Evolutionary conservation across 2,797 vertebrate genomes (phyloP).

Genomic region (Buceros bicornis): DNA sequence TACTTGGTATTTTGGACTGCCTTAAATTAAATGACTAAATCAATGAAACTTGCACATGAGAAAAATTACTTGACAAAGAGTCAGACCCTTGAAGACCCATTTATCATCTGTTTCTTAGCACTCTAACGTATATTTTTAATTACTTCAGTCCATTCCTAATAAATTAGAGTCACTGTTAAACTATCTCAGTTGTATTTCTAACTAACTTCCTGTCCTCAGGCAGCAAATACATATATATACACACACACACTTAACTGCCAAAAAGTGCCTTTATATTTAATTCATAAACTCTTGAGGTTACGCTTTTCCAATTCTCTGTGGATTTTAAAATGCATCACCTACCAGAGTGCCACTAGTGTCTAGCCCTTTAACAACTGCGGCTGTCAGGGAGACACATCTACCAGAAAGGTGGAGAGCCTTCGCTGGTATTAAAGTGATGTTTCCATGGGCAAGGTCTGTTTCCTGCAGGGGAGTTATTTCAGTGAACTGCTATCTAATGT

Average conservation of each 20-base stretch:
- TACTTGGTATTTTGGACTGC: neutral
- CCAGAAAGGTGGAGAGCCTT: neutral
- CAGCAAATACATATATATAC: neutral
- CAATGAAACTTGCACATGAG: neutral
- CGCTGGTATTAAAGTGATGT: neutral
- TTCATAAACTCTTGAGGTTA: conserved; percentile 37
- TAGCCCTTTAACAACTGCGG: neutral
- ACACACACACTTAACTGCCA: conserved; percentile 25
- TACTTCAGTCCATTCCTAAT: conserved; percentile 25
- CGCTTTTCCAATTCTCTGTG: conserved; percentile 14
- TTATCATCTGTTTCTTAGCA: conserved; percentile 15
- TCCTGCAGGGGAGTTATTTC: neutral
- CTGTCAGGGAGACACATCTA: neutral
- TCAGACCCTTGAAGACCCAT: neutral
- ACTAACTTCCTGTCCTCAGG: conserved; percentile 16
- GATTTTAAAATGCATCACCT: neutral
- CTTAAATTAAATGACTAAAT: neutral
- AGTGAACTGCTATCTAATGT: neutral
- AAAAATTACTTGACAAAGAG: conserved; percentile 13
- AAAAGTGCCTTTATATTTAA: conserved; percentile 66
- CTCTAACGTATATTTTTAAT: neutral
- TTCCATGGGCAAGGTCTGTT: neutral
- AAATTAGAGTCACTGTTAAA: conserved; percentile 36
- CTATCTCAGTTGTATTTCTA: conserved; percentile 29
- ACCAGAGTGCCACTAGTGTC: neutral